Evolutionary conservation across 2,888 invertebrate species (phyloP), one percentile per base, ranked within the genome.

Genomic region (Dasysyrphus albostriatus): DNA sequence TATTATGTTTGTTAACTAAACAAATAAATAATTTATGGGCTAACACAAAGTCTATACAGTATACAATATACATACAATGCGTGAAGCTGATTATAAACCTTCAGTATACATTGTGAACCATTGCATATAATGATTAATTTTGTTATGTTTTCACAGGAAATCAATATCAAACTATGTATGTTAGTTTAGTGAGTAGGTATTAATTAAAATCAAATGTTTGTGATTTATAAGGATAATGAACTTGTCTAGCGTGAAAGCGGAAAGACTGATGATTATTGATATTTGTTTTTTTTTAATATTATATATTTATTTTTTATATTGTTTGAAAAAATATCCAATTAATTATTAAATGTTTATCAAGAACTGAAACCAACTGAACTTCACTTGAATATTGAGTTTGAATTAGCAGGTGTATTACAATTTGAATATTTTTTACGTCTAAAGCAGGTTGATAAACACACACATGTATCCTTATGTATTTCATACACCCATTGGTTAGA

Each of bases 121-220:
- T 44, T 44, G 63, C 44, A 47, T 65, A 12, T 65, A 12, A 16
- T 47, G 65, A 65, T 65, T 65, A 16, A 47, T 65, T 44, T 47
- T 47, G 14, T 19, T 61, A 29, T 44, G 29, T 65, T 47, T 65
- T 29, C 24, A 47, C 5, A 32, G 29, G 12, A 3, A 42, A 44
- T 44, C 44, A 32, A 32, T 63, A n/a, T 47, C 8, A 32, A 32
- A 54, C 3, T 54, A 29, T 29, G 29, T 7, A 14, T 14, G 14
- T 54, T 29, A n/a, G 54, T 54, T 54, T 54, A 54, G 54, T 32
- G n/a, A 8, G 32, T 32, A 65, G 4, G 32, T 32, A 65, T 47
- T 65, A 65, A 65, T 65, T 65, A 47, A 65, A 65, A 47, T 9
- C 32, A 65, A 65, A 65, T 65, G 65, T 65, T 65, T 29, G 47